Evolutionary conservation across 2,113 vertebrate species (phyloP), one percentile per base, ranked within the genome.

Genomic region (Leucoraja erinaceus): DNA sequence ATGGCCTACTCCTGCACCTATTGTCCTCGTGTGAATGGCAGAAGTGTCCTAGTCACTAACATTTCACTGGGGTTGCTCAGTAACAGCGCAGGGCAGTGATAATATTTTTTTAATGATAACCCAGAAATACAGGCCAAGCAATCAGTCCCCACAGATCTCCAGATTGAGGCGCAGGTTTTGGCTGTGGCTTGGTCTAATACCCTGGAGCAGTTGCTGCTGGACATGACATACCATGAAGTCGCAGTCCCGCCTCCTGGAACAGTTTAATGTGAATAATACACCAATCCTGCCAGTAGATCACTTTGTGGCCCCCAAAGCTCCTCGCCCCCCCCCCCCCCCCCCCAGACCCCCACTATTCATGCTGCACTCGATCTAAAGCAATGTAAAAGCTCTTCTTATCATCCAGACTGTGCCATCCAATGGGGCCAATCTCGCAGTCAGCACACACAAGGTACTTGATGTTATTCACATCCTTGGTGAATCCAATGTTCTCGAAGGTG

Each of bases 391-490:
- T 97, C 94, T 96, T 98, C 95, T 98, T 98, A 95, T 99, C 98
- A 93, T 99, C 98, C 18, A 99, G 96, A 95, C 96, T 97, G 95
- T 99, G 98, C 98, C 98, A 99, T 93, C 98, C 98, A 86, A 99
- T 99, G 25, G 98, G 98, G 94, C 98, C 98, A 12, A 98, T 97
- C 96, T 99, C 98, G 95, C 98, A 99, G 96, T 99, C 98, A 14
- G 98, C 98, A 91, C 98, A 99, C 93, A 99, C 97, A 93, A 99
- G 97, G 94, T 98, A 99, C 95, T 99, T 99, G 94, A 99, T 94
- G 93, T 96, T 97, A 86, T 98, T 98, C 93, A 99, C 98, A n/a
- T 98, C 97, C 76, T 99, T 98, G 93, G 98, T 99, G 95, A 99
- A 98, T 93, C 98, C 98, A 94, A 99, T 98, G 0, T 99, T 99